phyloP scores from a whole-genome alignment of 2,113 vertebrate genomes.

The Xenus cinereus region DNA sequence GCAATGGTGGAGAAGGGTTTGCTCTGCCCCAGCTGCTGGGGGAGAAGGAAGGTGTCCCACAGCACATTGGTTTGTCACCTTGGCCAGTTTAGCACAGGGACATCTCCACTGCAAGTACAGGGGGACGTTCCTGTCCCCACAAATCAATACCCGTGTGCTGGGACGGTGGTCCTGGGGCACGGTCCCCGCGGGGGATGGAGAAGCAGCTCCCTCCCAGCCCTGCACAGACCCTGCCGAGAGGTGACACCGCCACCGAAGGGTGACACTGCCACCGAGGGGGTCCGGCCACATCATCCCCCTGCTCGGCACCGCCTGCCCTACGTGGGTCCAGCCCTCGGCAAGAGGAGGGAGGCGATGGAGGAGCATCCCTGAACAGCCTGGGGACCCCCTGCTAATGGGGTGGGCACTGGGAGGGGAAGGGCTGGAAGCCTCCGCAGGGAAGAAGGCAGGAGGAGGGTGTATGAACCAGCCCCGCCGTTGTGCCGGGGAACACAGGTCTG shows the following conservation, averaged over 20 bases:
- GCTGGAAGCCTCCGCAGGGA: not conserved
- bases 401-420: not conserved
- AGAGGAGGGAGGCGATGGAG: not conserved
- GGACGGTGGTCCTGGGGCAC: not conserved
- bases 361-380: not conserved
- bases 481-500: not conserved
- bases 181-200: accelerated
- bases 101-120: no score
- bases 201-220: not conserved
- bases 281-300: not conserved
- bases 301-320: not conserved
- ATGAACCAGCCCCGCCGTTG: not conserved
- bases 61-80: not conserved
- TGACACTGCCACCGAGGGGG: not conserved
- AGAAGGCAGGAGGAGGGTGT: not conserved
- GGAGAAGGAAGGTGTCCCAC: not conserved
- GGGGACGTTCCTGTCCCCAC: not conserved
- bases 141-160: not conserved
- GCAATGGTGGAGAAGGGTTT: not conserved
- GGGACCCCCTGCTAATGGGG: not conserved
- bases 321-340: accelerated
- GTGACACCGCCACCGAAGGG: not conserved
- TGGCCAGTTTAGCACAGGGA: not conserved
- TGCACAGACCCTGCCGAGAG: not conserved
- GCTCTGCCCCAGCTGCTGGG: not conserved